A percentile compares a stretch with the other conserved stretches of the same genome.
Conservation (phyloP, 1,140 invertebrate species). For the Drosophila pachea region DNA sequence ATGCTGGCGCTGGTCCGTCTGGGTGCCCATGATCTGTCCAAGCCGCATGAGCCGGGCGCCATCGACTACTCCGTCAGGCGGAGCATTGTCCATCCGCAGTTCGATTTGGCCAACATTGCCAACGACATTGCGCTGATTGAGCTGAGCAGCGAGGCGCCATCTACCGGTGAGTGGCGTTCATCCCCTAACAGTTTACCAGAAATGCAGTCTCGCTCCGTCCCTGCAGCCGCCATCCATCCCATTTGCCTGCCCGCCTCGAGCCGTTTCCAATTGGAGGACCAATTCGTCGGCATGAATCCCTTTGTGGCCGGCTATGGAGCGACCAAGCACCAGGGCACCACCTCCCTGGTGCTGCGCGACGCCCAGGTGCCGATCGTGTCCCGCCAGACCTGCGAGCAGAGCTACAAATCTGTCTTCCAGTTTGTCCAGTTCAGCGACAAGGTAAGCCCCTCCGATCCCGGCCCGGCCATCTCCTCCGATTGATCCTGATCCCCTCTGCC, state of each 20-base stretch:
- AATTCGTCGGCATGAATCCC: slow-evolving; percentile 80
- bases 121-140: slow-evolving; percentile 89
- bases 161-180: slow-evolving; percentile 11
- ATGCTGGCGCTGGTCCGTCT: slow-evolving; percentile 75
- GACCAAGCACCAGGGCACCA: slow-evolving; percentile 80
- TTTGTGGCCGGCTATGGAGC: slow-evolving; percentile 81
- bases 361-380: slow-evolving; percentile 86
- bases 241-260: slow-evolving; percentile 85
- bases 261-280: slow-evolving; percentile 76
- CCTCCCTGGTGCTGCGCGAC: slow-evolving; percentile 83
- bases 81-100: slow-evolving; percentile 84
- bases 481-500: background rate
- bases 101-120: slow-evolving; percentile 82
- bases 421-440: slow-evolving; percentile 70
- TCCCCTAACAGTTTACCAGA: no score
- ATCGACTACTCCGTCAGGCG: slow-evolving; percentile 82
- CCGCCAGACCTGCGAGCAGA: slow-evolving; percentile 82
- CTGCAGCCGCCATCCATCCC: slow-evolving; percentile 82
- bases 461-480: no score
- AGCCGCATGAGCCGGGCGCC: slow-evolving; percentile 82
- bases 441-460: slow-evolving; percentile 46
- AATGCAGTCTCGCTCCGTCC: slow-evolving; percentile 30
- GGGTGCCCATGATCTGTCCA: slow-evolving; percentile 85
- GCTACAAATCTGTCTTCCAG: slow-evolving; percentile 81
- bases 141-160: slow-evolving; percentile 72